These are phyloP conservation scores for Actinernus sp. DNA, from an alignment of 92 coral and sea anemone species.

Conservation along the genomic window DNA sequence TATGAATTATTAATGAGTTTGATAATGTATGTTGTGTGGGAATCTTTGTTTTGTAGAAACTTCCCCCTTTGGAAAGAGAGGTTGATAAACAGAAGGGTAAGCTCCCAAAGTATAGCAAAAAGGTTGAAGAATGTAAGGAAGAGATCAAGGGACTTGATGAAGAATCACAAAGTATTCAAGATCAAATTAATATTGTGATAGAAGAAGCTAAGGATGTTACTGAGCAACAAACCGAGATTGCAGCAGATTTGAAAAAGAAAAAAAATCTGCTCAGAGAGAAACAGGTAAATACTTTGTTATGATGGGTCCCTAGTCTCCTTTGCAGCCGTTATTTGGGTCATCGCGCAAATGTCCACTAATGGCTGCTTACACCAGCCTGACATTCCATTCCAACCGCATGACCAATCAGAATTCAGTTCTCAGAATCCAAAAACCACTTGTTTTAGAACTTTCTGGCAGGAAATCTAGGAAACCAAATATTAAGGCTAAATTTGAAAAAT, in stretches of 20 bases:
- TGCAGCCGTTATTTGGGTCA: no score
- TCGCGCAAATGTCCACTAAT: no score
- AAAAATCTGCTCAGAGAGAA: conserved; percentile 65
- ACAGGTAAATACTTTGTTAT: conserved; percentile 66
- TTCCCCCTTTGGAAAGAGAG: conserved; percentile 62
- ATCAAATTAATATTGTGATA: conserved; percentile 72
- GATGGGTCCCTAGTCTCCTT: no score
- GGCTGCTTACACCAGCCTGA: no score
- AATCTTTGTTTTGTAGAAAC: conserved; percentile 54
- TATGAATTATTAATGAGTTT: no score
- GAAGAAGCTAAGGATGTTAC: conserved; percentile 73
- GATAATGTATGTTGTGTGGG: neutral
- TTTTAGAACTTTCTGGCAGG: no score
- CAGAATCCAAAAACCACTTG: no score
- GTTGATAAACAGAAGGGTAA: conserved; percentile 55
- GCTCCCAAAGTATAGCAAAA: conserved; percentile 79
- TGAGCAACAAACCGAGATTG: conserved; percentile 65
- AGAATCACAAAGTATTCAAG: conserved; percentile 72
- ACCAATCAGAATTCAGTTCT: no score
- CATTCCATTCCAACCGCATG: no score
- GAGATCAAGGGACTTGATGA: conserved; percentile 64
- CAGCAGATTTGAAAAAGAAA: conserved; percentile 64
- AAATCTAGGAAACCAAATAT: no score
- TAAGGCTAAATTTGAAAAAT: no score
- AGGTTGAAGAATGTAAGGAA: conserved; percentile 70